These are phyloP conservation scores for Lasioglossum villosulum DNA, from an alignment of 2,888 invertebrate species.

Conservation along the genomic window DNA sequence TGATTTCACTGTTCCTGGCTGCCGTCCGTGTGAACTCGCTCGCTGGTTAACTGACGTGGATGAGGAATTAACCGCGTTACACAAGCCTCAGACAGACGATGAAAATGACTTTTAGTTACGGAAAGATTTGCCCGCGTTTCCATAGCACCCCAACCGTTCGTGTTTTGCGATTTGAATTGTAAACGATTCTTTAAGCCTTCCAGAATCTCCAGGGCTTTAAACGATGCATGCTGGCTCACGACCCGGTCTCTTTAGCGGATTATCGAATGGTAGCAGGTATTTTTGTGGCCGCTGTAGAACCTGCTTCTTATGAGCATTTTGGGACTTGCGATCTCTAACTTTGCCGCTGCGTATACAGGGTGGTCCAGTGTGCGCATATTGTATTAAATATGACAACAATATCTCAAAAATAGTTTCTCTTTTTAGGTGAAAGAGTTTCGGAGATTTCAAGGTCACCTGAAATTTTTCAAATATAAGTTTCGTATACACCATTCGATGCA, in stretches of 20 bases:
- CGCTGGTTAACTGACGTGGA: slow-evolving; percentile 62
- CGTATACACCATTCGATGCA: too few species aligned
- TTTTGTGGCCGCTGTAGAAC: neutral
- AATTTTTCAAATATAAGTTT: too few species aligned
- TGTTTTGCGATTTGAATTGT: slow-evolving; percentile 27
- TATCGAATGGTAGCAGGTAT: neutral
- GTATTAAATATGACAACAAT: too few species aligned
- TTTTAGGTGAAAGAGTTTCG: too few species aligned
- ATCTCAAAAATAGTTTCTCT: too few species aligned
- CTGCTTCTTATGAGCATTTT: neutral
- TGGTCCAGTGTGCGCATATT: too few species aligned
- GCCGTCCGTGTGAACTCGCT: slow-evolving; percentile 52
- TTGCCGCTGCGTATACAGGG: neutral
- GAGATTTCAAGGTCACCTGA: too few species aligned
- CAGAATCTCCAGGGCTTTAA: neutral
- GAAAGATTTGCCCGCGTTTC: slow-evolving; percentile 28
- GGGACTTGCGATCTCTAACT: neutral
- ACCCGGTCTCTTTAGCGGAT: neutral
- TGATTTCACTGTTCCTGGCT: slow-evolving; percentile 64
- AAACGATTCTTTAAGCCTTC: neutral
- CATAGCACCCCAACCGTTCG: neutral
- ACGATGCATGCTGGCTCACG: neutral
- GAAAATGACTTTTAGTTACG: slow-evolving; percentile 56
- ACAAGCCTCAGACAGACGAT: slow-evolving; percentile 58
- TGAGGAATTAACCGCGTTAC: slow-evolving; percentile 75